Base-by-base conservation (phyloP, 2,113 vertebrate genomes). In the Progne subis region DNA sequence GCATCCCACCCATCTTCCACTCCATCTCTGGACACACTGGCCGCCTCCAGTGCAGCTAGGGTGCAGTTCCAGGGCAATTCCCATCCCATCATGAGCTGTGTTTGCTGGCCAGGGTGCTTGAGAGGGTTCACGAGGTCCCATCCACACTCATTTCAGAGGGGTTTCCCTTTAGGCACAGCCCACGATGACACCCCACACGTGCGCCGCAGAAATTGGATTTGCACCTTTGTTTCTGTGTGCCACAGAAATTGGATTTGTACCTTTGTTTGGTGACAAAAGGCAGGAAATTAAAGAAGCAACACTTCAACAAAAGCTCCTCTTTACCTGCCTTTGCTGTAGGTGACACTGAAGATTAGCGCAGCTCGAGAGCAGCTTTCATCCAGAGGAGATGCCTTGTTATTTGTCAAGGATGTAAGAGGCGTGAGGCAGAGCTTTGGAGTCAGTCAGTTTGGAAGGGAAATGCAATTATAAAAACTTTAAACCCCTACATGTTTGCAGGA, bases 221-320 rank as follows among this genome's bases (percentile, higher is more conserved):
- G 29, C 23, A 18, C 56, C 61, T 32, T 57, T 91, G 67, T 91
- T 64, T 47, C 43, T 34, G 8, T 6, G 1, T 16, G n/a, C 60
- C 71, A 2, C 19, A 14, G 34, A 18, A 68, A 61, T 5, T 72
- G 91, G 64, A 15, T 71, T 85, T 39, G 25, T 24, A 16, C 56
- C 67, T 31, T 63, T 90, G 68, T 92, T 61, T 44, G 52, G 68
- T 55, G 80, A 72, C 53, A 80, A 91, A 91, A 91, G 85, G 75
- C 84, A 95, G 87, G 89, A 72, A 74, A 89, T 92, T 34, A 76
- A 81, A 89, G 81, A 56, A 74, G 55, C 41, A 50, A 2, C 26
- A 2, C n/a, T 76, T 74, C 43, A 50, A 53, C 29, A 13, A 14
- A 43, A 82, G 64, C 50, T 91, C 46, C 75, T 61, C 70, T 82